Base-by-base conservation (phyloP, 2,888 invertebrate species). In the Mycogona germanica region DNA sequence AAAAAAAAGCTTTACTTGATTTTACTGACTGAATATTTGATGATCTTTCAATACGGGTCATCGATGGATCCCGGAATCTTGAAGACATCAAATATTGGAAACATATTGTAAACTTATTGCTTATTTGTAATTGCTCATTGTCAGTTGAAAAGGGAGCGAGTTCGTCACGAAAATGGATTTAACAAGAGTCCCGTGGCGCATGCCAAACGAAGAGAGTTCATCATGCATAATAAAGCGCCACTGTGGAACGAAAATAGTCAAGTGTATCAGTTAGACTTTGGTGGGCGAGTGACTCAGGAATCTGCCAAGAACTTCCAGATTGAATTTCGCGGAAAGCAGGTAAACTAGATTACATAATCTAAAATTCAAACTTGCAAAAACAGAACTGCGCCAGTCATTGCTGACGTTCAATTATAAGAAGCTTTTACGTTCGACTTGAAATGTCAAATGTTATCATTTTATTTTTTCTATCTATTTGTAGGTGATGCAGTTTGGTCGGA, bases 261-360 rank as follows among this genome's bases (percentile, higher is more conserved):
- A 72, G 97, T 98, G 14, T 98, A 97, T 73, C 97, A 97, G 68
- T 76, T 98, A 42, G 98, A 98, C 74, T 98, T 98, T 73, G 97
- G 97, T 3, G 98, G 98, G 12, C 77, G 98, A 60, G 98, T 98
- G 56, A 98, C 97, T 3, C 97, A 97, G 72, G 97, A 98, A 71
- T 96, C 95, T 41, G 97, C 97, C 17, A 98, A 98, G 73, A 98
- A 98, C 74, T 98, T 98, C 71, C 97, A 98, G 75, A 96, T 98
- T 55, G 96, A 96, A 72, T 92, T 89, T 69, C 80, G 87, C 62
- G 92, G 89, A 59, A 91, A 91, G 73, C 95, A 96, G 82, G 95
- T 92, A 64, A 65, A 65, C 7, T n/a, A 26, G 17, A 14, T 9
- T 40, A n/a, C n/a, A n/a, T n/a, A n/a, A n/a, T n/a, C 12, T 35